These are phyloP conservation scores for Ridgeia piscesae DNA, from an alignment of 1,140 invertebrate species.

Conservation along the genomic window DNA sequence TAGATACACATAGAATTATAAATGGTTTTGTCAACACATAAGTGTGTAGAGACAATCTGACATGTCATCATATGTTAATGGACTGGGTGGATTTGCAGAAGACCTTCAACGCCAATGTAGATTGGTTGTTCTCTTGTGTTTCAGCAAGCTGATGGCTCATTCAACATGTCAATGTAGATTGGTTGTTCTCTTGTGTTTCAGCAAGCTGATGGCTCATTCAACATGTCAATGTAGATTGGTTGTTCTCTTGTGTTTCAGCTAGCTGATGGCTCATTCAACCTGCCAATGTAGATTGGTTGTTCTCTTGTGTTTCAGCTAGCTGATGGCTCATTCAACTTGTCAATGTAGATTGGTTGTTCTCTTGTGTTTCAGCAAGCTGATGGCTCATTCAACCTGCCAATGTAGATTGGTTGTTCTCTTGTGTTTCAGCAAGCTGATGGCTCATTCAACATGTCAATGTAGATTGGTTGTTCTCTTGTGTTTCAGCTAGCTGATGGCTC, in stretches of 20 bases:
- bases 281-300: slow-evolving; percentile 47
- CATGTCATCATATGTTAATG: no score
- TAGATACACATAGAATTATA: no score
- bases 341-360: not conserved
- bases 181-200: slow-evolving; percentile 31
- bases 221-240: slow-evolving; percentile 53
- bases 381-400: slow-evolving; percentile 77
- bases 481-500: slow-evolving; percentile 67
- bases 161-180: slow-evolving; percentile 62
- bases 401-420: slow-evolving; percentile 2
- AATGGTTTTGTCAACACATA: no score
- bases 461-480: slow-evolving; percentile 17
- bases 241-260: slow-evolving; percentile 49
- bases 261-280: slow-evolving; percentile 78
- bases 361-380: slow-evolving; percentile 61
- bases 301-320: slow-evolving; percentile 56
- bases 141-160: slow-evolving; percentile 68
- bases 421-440: slow-evolving; percentile 66
- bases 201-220: slow-evolving; percentile 73
- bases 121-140: slow-evolving; percentile 25
- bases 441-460: slow-evolving; percentile 66
- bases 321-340: slow-evolving; percentile 80
- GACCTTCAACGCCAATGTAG: not conserved
- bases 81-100: not conserved
- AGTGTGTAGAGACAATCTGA: no score